These are phyloP conservation scores for Eudyptes chrysolophus DNA, from an alignment of 2,113 vertebrate species.

Conservation along the genomic window DNA sequence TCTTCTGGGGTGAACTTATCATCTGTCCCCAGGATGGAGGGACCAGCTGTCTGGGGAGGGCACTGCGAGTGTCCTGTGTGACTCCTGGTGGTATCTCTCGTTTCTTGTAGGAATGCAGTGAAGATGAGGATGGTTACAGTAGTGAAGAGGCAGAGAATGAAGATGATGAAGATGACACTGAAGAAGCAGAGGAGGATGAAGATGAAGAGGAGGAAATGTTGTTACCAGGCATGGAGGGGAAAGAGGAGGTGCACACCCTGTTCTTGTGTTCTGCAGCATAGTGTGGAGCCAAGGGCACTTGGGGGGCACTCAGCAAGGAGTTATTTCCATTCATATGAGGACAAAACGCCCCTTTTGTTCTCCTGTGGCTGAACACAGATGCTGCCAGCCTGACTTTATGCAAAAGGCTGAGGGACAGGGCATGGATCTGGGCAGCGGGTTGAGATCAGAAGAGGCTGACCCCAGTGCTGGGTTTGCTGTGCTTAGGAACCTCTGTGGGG, in stretches of 20 bases:
- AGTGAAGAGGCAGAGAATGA: slow-evolving; percentile 82
- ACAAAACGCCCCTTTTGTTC: neutral
- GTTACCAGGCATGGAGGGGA: slow-evolving; percentile 97
- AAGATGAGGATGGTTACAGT: slow-evolving; percentile 83
- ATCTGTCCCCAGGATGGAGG: neutral
- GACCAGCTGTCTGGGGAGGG: neutral
- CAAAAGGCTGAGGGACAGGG: neutral
- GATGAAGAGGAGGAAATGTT: slow-evolving; percentile 93
- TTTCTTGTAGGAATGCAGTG: slow-evolving; percentile 87
- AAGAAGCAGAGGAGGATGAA: slow-evolving; percentile 85
- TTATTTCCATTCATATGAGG: neutral
- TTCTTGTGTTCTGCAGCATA: neutral
- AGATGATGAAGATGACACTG: slow-evolving; percentile 87
- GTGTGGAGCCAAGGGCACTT: neutral
- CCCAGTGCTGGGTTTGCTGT: neutral
- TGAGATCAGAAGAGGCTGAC: neutral
- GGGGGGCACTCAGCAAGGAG: neutral
- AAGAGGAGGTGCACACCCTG: slow-evolving; percentile 87
- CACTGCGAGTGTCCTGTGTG: neutral
- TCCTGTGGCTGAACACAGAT: neutral
- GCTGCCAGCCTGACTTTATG: neutral
- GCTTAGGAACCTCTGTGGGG: rapidly evolving
- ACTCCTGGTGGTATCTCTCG: neutral
- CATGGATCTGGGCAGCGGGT: neutral
- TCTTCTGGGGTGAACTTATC: neutral